Percentiles rank a stretch among this genome's conserved stretches.
Conservation (phyloP, 2,888 invertebrate species). For the Perizoma affinitatum region DNA sequence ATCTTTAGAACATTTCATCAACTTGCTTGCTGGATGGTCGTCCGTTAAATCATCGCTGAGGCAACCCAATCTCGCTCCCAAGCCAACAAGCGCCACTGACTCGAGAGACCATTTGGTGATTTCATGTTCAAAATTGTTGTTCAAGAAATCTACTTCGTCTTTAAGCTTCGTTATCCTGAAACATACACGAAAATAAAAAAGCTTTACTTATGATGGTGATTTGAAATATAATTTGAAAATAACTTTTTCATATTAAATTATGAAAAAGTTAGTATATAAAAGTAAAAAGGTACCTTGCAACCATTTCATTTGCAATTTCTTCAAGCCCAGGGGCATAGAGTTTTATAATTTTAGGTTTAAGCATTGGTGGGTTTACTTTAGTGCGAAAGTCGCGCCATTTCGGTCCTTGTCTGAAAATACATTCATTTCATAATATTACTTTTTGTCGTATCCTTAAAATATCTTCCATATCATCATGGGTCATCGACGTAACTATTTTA, state of each 20-base stretch:
- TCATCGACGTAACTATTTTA: no score
- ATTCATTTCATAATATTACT: not conserved
- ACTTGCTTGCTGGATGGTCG: slow-evolving; percentile 59
- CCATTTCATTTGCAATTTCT: slow-evolving; percentile 73
- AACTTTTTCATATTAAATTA: not conserved
- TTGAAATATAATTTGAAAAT: not conserved
- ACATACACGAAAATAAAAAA: slow-evolving; percentile 15
- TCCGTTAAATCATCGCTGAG: slow-evolving; percentile 54
- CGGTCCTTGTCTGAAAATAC: slow-evolving; percentile 80
- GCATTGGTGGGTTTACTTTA: slow-evolving; percentile 86
- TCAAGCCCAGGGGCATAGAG: slow-evolving; percentile 77
- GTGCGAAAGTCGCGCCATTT: slow-evolving; percentile 87
- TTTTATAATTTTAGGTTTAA: slow-evolving; percentile 85
- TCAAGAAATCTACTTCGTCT: slow-evolving; percentile 55
- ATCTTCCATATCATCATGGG: no score
- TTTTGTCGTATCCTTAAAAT: not conserved
- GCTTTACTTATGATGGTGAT: no score
- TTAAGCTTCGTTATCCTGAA: slow-evolving; percentile 62
- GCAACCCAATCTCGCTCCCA: slow-evolving; percentile 69
- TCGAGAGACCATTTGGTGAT: slow-evolving; percentile 87
- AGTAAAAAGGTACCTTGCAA: slow-evolving; percentile 67
- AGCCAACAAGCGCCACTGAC: slow-evolving; percentile 69
- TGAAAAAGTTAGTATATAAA: no score
- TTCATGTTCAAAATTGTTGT: slow-evolving; percentile 77
- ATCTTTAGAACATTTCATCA: slow-evolving; percentile 61